phyloP scores from a whole-genome alignment of 2,797 vertebrate genomes.

The Synaphobranchus kaupii region DNA sequence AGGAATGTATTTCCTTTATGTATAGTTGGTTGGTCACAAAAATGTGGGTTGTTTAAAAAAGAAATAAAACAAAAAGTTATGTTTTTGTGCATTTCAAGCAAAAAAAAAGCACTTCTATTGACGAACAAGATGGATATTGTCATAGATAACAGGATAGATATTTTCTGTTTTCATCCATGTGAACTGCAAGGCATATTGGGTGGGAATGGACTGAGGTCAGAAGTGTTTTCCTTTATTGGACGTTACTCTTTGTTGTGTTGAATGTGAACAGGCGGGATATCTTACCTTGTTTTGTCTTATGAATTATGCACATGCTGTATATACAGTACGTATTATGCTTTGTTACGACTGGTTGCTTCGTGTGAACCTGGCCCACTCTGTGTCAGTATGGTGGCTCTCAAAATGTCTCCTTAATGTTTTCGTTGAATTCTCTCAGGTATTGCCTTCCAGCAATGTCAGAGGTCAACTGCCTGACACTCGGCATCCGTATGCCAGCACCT shows the following conservation, averaged over 20 bases:
- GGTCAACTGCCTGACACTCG: background rate
- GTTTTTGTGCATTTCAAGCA: background rate
- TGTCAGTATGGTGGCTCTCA: background rate
- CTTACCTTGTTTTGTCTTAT: background rate
- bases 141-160: background rate
- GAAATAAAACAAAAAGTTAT: background rate
- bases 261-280: background rate
- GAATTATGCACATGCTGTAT: background rate
- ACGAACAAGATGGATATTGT: background rate
- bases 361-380: background rate
- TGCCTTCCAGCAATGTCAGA: background rate
- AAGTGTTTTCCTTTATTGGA: background rate
- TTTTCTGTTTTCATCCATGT: background rate
- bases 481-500: background rate
- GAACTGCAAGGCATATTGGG: background rate
- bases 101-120: background rate
- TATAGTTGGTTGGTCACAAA: no score
- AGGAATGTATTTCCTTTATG: no score
- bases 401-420: background rate
- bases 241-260: background rate
- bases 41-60: no score
- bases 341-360: background rate
- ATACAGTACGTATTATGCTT: background rate
- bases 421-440: background rate
- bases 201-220: background rate